Evolutionary conservation across 2,113 vertebrate genomes (phyloP), one percentile per base, ranked within the genome.

Genomic region (Limanda limanda): DNA sequence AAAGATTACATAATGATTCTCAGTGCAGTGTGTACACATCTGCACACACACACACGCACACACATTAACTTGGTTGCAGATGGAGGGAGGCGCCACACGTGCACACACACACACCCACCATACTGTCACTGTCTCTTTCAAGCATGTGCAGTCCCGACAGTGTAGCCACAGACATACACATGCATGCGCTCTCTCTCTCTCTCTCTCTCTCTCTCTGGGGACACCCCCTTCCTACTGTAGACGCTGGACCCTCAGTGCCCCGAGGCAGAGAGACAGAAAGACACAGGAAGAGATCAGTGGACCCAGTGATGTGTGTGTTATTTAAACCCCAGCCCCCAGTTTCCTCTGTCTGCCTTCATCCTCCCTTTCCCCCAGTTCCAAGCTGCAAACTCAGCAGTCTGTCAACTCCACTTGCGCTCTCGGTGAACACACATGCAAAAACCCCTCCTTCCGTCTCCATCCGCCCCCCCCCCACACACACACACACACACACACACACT

Each of bases 1-100:
- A 82, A 85, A 82, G 74, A 90, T 94, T 92, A 91, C 90, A 90
- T 92, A 92, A 93, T 66, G 82, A 82, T 82, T 84, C 75, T 89
- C 76, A 81, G 76, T 55, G 72, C 51, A 21, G 78, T 81, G 66
- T 81, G 68, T 79, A 66, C 71, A 81, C 80, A 86, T 75, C 55
- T 37, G 45, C 71, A 55, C 85, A 61, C 82, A 72, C 72, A 64
- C 71, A 76, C 62, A 69, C 27, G 4, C 31, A 72, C 31, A 31
- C 31, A 31, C 31, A 31, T 31, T 31, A 74, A 78, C 67, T 63
- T 68, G 52, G 68, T 76, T 88, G 80, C 84, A 76, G 76, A 88
- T 76, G 79, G 86, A 87, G 71, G 76, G 76, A 87, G 63, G 71
- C 35, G 2, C 47, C 68, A 58, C 82, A 85, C 62, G 12, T 74